Conservation (phyloP, 2,797 vertebrate species). For the Gallirallus australis region DNA sequence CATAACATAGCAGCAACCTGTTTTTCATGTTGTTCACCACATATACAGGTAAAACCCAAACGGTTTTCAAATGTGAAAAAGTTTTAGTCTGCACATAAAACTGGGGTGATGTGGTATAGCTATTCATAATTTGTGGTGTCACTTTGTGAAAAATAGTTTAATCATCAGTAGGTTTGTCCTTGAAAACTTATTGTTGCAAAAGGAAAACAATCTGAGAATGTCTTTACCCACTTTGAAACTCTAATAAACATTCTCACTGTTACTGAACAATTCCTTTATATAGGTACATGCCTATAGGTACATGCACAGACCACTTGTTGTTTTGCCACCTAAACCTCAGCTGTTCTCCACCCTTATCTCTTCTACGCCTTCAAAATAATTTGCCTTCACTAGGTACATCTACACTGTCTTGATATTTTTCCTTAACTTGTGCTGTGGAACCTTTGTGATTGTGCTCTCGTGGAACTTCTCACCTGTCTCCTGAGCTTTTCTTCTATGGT, state of each 20-base stretch:
- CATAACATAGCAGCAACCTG: neutral
- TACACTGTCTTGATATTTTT: neutral
- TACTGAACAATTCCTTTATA: neutral
- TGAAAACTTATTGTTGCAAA: neutral
- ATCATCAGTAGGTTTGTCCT: neutral
- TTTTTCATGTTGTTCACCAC: neutral
- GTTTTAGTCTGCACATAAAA: neutral
- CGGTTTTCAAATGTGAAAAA: neutral
- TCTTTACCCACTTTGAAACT: neutral
- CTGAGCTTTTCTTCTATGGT: neutral
- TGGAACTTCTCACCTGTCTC: neutral
- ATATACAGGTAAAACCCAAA: neutral
- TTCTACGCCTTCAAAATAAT: neutral
- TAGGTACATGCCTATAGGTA: neutral
- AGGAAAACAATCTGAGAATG: neutral
- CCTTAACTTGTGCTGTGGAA: neutral
- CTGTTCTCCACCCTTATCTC: neutral
- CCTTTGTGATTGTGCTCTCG: neutral
- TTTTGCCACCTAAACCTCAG: neutral
- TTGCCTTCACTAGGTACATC: neutral
- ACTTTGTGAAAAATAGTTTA: neutral
- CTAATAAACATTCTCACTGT: neutral
- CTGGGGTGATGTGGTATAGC: neutral
- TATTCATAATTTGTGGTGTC: neutral
- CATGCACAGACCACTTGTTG: fast-evolving